Base-by-base conservation (phyloP, 1,140 invertebrate genomes). In the Drosophila ficusphila region DNA sequence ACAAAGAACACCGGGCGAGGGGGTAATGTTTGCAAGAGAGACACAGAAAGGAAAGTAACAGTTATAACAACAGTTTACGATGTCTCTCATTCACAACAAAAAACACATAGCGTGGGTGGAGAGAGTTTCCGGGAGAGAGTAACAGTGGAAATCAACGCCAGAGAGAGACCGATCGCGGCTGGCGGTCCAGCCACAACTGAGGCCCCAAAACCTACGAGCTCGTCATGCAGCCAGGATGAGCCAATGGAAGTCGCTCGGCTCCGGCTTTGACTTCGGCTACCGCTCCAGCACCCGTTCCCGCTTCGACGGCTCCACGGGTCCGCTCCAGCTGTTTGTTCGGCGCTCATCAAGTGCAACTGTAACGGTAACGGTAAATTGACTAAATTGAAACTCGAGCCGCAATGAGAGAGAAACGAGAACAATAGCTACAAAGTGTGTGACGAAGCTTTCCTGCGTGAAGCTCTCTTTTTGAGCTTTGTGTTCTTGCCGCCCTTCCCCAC, bases 291-390 rank as follows among this genome's bases (percentile, higher is more conserved):
- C n/a, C n/a, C n/a, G n/a, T n/a, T 70, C 14, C 33, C 36, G 29
- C 47, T 72, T 39, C 41, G 19, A 36, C 38, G 53, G 68, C 48
- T 64, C 48, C 53, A 70, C n/a, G 49, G 51, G 18, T 58, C 46
- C 33, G 34, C 39, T 21, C 36, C 41, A 23, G 58, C 56, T 52
- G 69, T 12, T 47, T 34, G 62, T 29, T 39, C 51, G 78, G 33
- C 62, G 61, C 57, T 65, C 76, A 76, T 79, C 79, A 76, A 86
- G 78, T 85, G 81, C 67, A 76, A 56, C 52, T 81, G 69, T 88
- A 88, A 18, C 57, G 51, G 57, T 62, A 64, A 88, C 83, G 82
- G 77, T 88, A 88, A 88, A 88, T 88, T 88, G 74, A 88, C 86
- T 82, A 78, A 86, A 88, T 88, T 88, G 82, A 78, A 86, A 86